Base-by-base conservation (phyloP, 2,113 vertebrate genomes). In the Passerina amoena region DNA sequence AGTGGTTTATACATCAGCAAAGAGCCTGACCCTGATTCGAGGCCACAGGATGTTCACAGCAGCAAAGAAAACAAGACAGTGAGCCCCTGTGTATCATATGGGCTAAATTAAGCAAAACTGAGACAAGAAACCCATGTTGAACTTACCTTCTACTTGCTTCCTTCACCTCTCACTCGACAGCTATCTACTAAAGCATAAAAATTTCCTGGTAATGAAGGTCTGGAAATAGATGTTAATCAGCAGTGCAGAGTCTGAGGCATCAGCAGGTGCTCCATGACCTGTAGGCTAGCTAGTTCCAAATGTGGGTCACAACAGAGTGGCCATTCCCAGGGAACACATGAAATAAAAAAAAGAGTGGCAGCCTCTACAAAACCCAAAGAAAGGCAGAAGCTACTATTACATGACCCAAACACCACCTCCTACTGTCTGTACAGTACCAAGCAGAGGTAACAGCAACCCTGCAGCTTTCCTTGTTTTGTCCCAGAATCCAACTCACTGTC, bases 171-270 rank as follows among this genome's bases (percentile, higher is more conserved):
- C 63, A 54, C 9, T 66, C 37, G 10, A 86, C 47, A 81, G 15
- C 12, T n/a, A 48, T 31, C 24, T 24, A 10, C 28, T 60, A 53
- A 71, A 73, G 2, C 0, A 0, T 30, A 73, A 73, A 73, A n/a
- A 68, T 38, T 50, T 16, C 31, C 27, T 13, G 10, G 31, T 72
- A 8, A 30, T 45, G 35, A 71, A 87, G n/a, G 19, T 60, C 50
- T 88, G 45, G 35, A 65, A 90, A 77, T 12, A 82, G 54, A 68
- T 4, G 6, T 38, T 38, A 88, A 30, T 24, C 24, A 88, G 63
- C 12, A 31, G 28, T 4, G 28, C 27, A 40, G 53, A 80, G 24
- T 37, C 37, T 25, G 37, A 69, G 28, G 19, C 24, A 42, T 2
- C 9, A 50, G 30, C 33, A 81, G 50, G n/a, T 40, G 47, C 23